Evolutionary conservation across 2,888 invertebrate genomes (phyloP), one percentile per base, ranked within the genome.

Genomic region (Crossocerus cetratus): DNA sequence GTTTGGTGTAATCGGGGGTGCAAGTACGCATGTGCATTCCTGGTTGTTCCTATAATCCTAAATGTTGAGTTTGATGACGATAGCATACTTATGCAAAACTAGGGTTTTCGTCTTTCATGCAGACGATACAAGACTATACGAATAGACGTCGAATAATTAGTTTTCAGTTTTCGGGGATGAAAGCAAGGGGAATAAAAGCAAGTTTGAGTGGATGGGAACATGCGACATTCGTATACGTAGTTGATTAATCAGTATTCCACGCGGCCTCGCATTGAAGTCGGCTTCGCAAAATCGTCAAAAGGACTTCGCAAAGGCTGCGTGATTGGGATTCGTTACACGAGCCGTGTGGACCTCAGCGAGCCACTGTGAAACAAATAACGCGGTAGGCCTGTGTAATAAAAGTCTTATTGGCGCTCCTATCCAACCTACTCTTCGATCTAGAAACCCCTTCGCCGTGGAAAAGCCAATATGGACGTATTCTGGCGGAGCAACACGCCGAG

Each of bases 1-100:
- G 60, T 82, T 76, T 69, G 76, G 67, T 73, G 61, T 68, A 81
- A 78, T 78, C 81, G 74, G 74, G 72, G 74, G 73, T 71, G 32
- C 32, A 32, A 32, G 32, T 5, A 32, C 11, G n/a, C n/a, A n/a
- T n/a, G n/a, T n/a, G n/a, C n/a, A n/a, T n/a, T n/a, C n/a, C n/a
- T n/a, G n/a, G n/a, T n/a, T n/a, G n/a, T n/a, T n/a, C n/a, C n/a
- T n/a, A n/a, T n/a, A n/a, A n/a, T n/a, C n/a, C n/a, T n/a, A n/a
- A n/a, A n/a, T n/a, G n/a, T n/a, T n/a, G n/a, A n/a, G n/a, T n/a
- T n/a, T n/a, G n/a, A n/a, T n/a, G n/a, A n/a, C n/a, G n/a, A n/a
- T n/a, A n/a, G n/a, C n/a, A n/a, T n/a, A n/a, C n/a, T n/a, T n/a
- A n/a, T n/a, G n/a, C n/a, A n/a, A n/a, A n/a, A n/a, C n/a, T n/a